Evolutionary conservation across 2,113 vertebrate genomes (phyloP).

Genomic region (Oryzias javanicus): DNA sequence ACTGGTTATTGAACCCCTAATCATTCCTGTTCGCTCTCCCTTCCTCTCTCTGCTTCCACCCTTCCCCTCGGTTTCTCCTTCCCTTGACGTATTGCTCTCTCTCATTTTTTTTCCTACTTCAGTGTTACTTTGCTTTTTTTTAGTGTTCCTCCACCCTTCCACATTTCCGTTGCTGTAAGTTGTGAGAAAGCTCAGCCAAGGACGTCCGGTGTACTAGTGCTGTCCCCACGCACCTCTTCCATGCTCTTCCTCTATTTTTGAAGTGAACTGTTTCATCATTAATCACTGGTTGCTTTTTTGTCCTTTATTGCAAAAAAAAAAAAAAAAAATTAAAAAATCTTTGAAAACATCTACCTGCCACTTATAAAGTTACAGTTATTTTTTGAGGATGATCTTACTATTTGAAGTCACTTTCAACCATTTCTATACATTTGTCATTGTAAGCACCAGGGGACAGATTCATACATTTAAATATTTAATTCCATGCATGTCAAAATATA

Average conservation of each 20-base stretch:
- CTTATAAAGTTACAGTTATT: too few species aligned
- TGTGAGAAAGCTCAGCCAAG: slow-evolving; percentile 75
- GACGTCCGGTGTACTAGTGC: slow-evolving; percentile 69
- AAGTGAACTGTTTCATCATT: slow-evolving; percentile 63
- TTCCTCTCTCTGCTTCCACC: slow-evolving; percentile 51
- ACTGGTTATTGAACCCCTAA: slow-evolving; percentile 62
- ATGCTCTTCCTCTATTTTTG: slow-evolving; percentile 52
- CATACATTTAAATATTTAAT: neutral
- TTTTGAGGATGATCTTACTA: too few species aligned
- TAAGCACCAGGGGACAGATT: neutral
- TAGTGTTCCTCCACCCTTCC: slow-evolving; percentile 47
- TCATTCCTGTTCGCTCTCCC: slow-evolving; percentile 54
- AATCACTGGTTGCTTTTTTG: slow-evolving; percentile 42
- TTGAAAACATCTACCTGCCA: too few species aligned
- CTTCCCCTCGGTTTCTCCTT: slow-evolving; percentile 35
- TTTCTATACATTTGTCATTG: neutral
- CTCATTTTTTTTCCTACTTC: slow-evolving; percentile 34
- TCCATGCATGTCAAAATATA: too few species aligned
- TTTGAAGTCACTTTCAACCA: too few species aligned
- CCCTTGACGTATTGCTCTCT: slow-evolving; percentile 47
- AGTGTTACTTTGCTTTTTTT: slow-evolving; percentile 49
- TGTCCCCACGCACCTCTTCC: slow-evolving; percentile 43
- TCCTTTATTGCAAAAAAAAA: too few species aligned
- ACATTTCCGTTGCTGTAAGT: slow-evolving; percentile 67
- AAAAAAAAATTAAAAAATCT: too few species aligned